Conservation (phyloP, 2,113 vertebrate species). For the Hemiscyllium ocellatum region DNA sequence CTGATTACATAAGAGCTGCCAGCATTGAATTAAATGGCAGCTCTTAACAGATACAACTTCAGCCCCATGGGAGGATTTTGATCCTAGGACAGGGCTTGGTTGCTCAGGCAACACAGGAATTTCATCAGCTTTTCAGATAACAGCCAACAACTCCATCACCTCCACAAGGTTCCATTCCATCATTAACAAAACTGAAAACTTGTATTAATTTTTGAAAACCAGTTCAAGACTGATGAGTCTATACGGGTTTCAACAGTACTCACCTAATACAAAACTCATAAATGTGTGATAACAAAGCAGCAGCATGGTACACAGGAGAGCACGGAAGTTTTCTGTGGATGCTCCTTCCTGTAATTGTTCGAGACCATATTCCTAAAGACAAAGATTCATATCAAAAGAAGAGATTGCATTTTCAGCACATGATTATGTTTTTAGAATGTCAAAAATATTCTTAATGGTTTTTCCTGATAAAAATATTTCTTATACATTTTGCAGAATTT, state of each 20-base stretch:
- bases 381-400: not conserved
- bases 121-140: not conserved
- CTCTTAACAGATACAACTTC: too few relatives aligned
- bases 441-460: not conserved
- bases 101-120: not conserved
- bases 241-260: conserved; percentile 42
- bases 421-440: not conserved
- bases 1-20: too few relatives aligned
- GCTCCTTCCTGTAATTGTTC: conserved; percentile 87
- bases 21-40: too few relatives aligned
- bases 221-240: not conserved
- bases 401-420: not conserved
- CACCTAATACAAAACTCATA: conserved; percentile 94
- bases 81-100: too few relatives aligned
- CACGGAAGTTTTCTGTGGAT: conserved; percentile 75
- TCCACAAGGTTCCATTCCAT: not conserved
- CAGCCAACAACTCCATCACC: not conserved
- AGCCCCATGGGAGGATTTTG: too few relatives aligned
- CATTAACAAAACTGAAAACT: conserved; percentile 1
- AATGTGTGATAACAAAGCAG: conserved; percentile 97
- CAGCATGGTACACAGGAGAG: conserved; percentile 90
- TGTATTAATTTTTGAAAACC: not conserved
- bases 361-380: conserved; percentile 79
- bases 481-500: not conserved
- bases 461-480: not conserved